phyloP scores from a whole-genome alignment of 2,888 invertebrate genomes.

The Deroplatys truncata region DNA sequence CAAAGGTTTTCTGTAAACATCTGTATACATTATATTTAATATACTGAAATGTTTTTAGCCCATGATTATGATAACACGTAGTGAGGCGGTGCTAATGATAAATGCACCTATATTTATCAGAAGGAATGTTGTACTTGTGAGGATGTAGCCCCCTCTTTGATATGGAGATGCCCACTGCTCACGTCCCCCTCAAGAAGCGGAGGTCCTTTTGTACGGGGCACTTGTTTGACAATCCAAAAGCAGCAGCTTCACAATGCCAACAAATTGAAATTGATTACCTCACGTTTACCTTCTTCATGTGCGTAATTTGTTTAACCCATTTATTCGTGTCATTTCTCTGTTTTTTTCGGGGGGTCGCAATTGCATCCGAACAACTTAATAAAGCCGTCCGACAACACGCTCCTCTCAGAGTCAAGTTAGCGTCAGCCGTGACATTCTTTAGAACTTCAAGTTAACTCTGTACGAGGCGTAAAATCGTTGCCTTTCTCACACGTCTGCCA shows the following conservation, averaged over 20 bases:
- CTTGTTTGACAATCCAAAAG: neutral
- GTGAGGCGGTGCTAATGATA: neutral
- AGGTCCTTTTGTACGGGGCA: neutral
- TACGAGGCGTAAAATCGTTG: neutral
- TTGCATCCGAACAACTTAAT: neutral
- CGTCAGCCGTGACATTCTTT: neutral
- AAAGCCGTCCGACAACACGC: neutral
- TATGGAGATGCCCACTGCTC: neutral
- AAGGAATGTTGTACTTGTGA: neutral
- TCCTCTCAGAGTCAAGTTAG: neutral
- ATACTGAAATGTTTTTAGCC: too few relatives aligned
- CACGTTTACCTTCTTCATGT: neutral
- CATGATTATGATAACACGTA: too few relatives aligned
- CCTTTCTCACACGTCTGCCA: neutral
- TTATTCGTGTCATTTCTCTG: neutral
- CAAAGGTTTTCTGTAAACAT: too few relatives aligned
- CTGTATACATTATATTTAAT: too few relatives aligned
- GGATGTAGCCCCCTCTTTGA: neutral
- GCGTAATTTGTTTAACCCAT: neutral
- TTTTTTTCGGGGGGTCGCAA: neutral
- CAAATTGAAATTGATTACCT: conserved; percentile 1
- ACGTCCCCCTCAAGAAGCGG: neutral
- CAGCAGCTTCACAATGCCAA: neutral
- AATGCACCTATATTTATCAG: neutral
- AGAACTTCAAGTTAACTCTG: neutral